Evolutionary conservation across 1,140 invertebrate genomes (phyloP).

Genomic region (Cydia amplana): DNA sequence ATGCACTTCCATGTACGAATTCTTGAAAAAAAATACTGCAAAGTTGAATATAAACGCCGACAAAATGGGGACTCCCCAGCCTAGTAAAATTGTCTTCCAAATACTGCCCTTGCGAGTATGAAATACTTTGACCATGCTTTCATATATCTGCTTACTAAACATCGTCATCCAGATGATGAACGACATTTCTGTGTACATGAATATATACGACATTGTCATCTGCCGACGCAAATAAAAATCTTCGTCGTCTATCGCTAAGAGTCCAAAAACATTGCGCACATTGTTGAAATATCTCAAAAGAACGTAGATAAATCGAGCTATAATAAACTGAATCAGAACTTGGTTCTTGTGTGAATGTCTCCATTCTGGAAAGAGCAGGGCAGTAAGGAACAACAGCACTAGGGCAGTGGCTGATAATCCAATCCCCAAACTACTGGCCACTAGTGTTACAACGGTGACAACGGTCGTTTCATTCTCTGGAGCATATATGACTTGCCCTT

Average conservation of each 20-base stretch:
- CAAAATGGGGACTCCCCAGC: slow-evolving; percentile 53
- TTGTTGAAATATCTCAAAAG: slow-evolving; percentile 51
- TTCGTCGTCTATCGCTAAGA: slow-evolving; percentile 24
- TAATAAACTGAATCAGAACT: slow-evolving; percentile 66
- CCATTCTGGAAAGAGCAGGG: slow-evolving; percentile 62
- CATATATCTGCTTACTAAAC: slow-evolving; percentile 66
- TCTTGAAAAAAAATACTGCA: not conserved
- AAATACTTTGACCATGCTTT: slow-evolving; percentile 64
- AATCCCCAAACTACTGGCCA: slow-evolving; percentile 55
- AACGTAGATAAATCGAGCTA: slow-evolving; percentile 57
- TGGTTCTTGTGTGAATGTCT: slow-evolving; percentile 63
- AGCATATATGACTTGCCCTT: slow-evolving; percentile 20
- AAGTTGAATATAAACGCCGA: slow-evolving; percentile 32
- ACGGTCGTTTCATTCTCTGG: slow-evolving; percentile 29
- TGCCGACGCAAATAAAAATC: slow-evolving; percentile 38
- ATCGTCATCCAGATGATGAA: slow-evolving; percentile 65
- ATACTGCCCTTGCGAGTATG: slow-evolving; percentile 41
- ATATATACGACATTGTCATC: slow-evolving; percentile 19
- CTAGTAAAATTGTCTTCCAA: slow-evolving; percentile 48
- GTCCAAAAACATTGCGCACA: slow-evolving; percentile 40
- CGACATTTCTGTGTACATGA: slow-evolving; percentile 56
- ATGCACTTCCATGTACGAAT: slow-evolving; percentile 39
- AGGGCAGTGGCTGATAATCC: slow-evolving; percentile 47
- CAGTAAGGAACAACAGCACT: slow-evolving; percentile 55
- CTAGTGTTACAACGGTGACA: slow-evolving; percentile 40